Percentiles rank a stretch among this genome's conserved stretches.
Conservation (phyloP, 2,797 vertebrate genomes). For the Brachyalestes nurse region DNA sequence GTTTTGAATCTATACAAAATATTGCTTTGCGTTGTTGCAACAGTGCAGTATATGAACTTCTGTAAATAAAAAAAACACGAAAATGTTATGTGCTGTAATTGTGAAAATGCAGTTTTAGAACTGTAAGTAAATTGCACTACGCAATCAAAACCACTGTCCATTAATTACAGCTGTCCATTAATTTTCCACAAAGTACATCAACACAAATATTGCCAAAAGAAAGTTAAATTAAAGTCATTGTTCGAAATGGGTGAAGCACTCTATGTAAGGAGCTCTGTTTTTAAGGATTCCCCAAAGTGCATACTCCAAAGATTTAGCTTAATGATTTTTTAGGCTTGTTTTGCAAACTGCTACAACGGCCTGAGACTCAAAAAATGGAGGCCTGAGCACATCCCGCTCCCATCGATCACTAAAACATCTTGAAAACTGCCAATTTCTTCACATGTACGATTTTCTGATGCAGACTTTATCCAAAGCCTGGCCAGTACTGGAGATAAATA, state of each 20-base stretch:
- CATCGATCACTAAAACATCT: neutral
- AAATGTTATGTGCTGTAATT: too few species aligned
- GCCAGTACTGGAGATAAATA: conserved; percentile 20
- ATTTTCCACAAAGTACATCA: neutral
- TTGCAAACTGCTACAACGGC: neutral
- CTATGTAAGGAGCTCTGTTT: neutral
- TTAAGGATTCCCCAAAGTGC: neutral
- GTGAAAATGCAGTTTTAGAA: too few species aligned
- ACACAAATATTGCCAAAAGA: neutral
- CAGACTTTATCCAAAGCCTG: neutral
- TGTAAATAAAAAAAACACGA: too few species aligned
- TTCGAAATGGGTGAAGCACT: neutral
- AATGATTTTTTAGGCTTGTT: neutral
- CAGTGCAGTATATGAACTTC: too few species aligned
- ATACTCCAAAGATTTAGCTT: neutral
- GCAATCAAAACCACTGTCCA: too few species aligned
- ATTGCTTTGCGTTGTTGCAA: too few species aligned
- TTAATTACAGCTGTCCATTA: too few species aligned
- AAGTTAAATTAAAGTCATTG: neutral
- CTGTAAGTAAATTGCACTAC: too few species aligned
- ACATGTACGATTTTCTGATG: neutral
- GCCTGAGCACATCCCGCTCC: neutral
- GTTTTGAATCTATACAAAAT: too few species aligned
- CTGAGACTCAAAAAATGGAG: neutral
- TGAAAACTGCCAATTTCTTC: neutral